phyloP scores from a whole-genome alignment of 1,140 invertebrate species.

The Drosophila novamexicana region DNA sequence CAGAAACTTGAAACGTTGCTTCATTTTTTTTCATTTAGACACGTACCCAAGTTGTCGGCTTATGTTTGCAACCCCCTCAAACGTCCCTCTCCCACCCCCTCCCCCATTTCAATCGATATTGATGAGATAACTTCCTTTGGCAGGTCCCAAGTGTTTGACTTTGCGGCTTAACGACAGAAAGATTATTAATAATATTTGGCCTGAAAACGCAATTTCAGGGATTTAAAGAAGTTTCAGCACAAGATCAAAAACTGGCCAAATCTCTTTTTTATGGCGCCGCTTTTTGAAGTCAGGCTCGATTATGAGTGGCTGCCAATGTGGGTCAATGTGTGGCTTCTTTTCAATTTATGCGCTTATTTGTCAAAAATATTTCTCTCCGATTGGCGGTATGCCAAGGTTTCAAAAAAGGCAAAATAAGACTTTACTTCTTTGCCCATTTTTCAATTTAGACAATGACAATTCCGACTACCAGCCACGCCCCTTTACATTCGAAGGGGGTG shows the following conservation, averaged over 20 bases:
- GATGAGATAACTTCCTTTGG: slow-evolving; percentile 49
- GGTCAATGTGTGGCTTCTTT: slow-evolving; percentile 50
- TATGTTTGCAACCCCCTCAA: slow-evolving; percentile 4
- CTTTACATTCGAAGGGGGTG: background rate
- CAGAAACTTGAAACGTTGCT: slow-evolving; percentile 49
- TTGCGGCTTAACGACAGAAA: slow-evolving; percentile 16
- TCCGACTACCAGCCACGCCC: slow-evolving; percentile 20
- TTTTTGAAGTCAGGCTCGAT: slow-evolving; percentile 35
- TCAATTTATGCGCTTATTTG: slow-evolving; percentile 61
- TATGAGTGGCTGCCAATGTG: slow-evolving; percentile 36
- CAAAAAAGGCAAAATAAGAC: slow-evolving; percentile 11
- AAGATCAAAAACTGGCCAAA: slow-evolving; percentile 22
- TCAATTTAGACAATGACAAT: slow-evolving; percentile 52
- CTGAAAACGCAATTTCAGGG: slow-evolving; percentile 39
- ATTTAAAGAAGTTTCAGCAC: slow-evolving; percentile 32
- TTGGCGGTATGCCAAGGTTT: slow-evolving; percentile 34
- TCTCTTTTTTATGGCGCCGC: slow-evolving; percentile 3
- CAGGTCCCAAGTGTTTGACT: slow-evolving; percentile 23
- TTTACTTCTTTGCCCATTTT: slow-evolving; percentile 40
- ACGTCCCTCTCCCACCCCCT: background rate
- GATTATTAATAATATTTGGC: slow-evolving; percentile 57
- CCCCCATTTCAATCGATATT: slow-evolving; percentile 42
- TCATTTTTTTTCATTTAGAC: slow-evolving; percentile 53
- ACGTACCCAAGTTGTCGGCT: slow-evolving; percentile 44
- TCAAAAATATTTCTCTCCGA: slow-evolving; percentile 16